phyloP scores from a whole-genome alignment of 2,797 vertebrate species.

The Cyprinella venusta region DNA sequence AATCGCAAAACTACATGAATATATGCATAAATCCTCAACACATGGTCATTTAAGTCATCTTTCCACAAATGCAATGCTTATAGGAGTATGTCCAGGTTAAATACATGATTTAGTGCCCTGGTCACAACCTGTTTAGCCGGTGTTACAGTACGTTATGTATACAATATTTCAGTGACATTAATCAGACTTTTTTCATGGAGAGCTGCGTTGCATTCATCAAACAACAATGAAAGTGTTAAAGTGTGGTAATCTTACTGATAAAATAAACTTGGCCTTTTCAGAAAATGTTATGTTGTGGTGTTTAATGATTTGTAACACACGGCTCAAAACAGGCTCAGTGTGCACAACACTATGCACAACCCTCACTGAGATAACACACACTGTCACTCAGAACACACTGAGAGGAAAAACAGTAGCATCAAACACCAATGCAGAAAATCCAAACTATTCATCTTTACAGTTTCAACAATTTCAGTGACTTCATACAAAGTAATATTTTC shows the following conservation, averaged over 20 bases:
- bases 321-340: too few relatives aligned
- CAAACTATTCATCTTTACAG: too few relatives aligned
- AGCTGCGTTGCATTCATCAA: not conserved
- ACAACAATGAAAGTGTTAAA: not conserved
- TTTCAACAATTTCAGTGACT: too few relatives aligned
- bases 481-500: too few relatives aligned
- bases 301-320: too few relatives aligned
- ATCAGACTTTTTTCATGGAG: not conserved
- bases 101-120: not conserved
- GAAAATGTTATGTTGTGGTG: not conserved
- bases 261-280: not conserved
- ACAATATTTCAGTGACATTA: constrained; percentile 9
- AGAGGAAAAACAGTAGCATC: too few relatives aligned
- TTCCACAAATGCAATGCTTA: constrained; percentile 20
- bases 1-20: not conserved
- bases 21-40: not conserved
- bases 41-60: not conserved
- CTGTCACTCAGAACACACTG: too few relatives aligned
- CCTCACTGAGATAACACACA: too few relatives aligned
- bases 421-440: too few relatives aligned
- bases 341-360: too few relatives aligned
- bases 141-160: not conserved
- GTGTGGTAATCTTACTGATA: not conserved
- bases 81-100: not conserved
- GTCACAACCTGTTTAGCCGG: constrained; percentile 18